Conservation (phyloP, 2,888 invertebrate genomes). For the Chorisops tibialis region DNA sequence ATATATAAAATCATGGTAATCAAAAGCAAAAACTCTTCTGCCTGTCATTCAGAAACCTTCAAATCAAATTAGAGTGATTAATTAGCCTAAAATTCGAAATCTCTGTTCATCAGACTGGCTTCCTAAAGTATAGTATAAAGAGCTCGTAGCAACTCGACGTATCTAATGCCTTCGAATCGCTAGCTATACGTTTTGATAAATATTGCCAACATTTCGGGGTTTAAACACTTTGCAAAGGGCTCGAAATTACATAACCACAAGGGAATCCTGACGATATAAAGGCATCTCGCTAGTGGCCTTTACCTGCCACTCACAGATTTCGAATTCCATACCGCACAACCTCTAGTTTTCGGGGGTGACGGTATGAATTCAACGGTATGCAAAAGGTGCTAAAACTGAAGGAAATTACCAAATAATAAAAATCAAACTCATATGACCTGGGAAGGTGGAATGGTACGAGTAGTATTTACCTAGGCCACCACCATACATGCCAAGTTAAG, state of each 20-base stretch:
- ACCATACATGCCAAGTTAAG: not conserved
- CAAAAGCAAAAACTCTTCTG: not conserved
- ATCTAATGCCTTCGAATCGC: too few relatives aligned
- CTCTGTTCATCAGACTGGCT: too few relatives aligned
- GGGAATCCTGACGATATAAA: not conserved
- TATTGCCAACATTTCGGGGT: too few relatives aligned
- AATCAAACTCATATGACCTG: too few relatives aligned
- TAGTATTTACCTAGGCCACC: too few relatives aligned
- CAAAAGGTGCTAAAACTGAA: not conserved
- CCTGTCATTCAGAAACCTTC: not conserved
- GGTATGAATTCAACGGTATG: not conserved
- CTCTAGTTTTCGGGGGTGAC: not conserved
- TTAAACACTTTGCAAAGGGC: not conserved
- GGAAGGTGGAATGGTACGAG: too few relatives aligned
- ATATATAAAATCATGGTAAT: too few relatives aligned
- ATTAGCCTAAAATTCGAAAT: constrained; percentile 2
- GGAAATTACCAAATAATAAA: too few relatives aligned
- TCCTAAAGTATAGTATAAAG: too few relatives aligned
- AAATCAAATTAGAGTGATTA: constrained; percentile 9
- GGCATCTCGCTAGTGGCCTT: not conserved
- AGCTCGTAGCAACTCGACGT: too few relatives aligned
- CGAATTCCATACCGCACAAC: not conserved
- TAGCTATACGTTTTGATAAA: too few relatives aligned
- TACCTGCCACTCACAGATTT: not conserved
- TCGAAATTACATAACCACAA: not conserved